These are phyloP conservation scores for Melanitta fusca DNA, from an alignment of 2,797 vertebrate species.

Conservation along the genomic window DNA sequence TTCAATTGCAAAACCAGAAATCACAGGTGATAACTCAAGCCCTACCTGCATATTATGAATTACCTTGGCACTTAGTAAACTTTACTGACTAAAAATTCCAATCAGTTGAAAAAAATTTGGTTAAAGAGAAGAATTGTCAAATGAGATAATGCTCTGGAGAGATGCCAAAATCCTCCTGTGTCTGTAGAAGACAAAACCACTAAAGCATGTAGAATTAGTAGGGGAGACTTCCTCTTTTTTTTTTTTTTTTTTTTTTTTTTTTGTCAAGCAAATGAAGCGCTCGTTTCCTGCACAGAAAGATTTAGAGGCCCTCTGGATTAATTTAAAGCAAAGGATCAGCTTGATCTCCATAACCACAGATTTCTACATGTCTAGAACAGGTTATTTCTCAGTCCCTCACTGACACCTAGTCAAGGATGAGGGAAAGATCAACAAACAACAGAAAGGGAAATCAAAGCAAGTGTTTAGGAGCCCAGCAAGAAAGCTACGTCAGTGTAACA, in stretches of 20 bases:
- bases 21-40: not conserved
- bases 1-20: not conserved
- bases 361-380: slow-evolving; percentile 42
- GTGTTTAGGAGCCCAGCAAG: not conserved
- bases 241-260: not conserved
- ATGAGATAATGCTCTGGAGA: not conserved
- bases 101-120: not conserved
- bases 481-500: not conserved
- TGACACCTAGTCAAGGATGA: slow-evolving; percentile 48
- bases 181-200: not conserved
- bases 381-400: slow-evolving; percentile 46
- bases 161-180: not conserved
- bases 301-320: slow-evolving; percentile 43
- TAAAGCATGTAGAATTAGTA: slow-evolving; percentile 24
- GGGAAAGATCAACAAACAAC: slow-evolving; percentile 41
- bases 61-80: not conserved
- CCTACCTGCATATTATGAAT: not conserved
- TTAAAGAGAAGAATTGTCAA: not conserved
- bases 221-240: not conserved
- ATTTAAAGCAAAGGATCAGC: slow-evolving; percentile 58
- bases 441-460: slow-evolving; percentile 7
- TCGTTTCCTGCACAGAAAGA: not conserved
- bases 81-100: not conserved
- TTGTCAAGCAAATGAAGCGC: not conserved
- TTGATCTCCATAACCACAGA: slow-evolving; percentile 32